Evolutionary conservation across 2,797 vertebrate species (phyloP), one percentile per base, ranked within the genome.

Genomic region (Sternarchorhynchus goeldii): DNA sequence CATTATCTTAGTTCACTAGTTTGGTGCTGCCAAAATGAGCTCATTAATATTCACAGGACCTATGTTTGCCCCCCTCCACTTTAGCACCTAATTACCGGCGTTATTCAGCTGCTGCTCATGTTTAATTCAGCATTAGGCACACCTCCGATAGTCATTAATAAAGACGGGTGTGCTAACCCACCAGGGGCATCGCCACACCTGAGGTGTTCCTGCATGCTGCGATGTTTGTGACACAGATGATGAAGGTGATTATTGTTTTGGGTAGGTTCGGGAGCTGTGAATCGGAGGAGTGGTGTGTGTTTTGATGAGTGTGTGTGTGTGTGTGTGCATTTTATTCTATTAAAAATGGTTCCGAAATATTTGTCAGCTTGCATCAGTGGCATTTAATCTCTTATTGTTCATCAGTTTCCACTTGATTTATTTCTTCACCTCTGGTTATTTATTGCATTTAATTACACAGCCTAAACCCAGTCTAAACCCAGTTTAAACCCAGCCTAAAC

Each of bases 331-430:
- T 90, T 85, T 88, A 88, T 82, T 88, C 78, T 79, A 82, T 84
- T 85, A 89, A 91, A 92, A 91, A 88, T 89, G 83, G 87, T 90
- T 90, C 92, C 93, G 91, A 92, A 93, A 92, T 93, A 93, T 93
- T 92, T 93, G 92, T 93, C 91, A 92, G 91, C 92, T 92, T 82
- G 89, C 89, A 91, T 93, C 93, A 91, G 88, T 93, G 92, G 90
- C 92, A 91, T 93, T 94, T 92, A 93, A 92, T 94, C 93, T 92
- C 91, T 91, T 85, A 89, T 92, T 94, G 92, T 93, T 93, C 91
- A 93, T 94, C 92, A 91, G 91, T 93, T 93, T 92, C 89, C 85
- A 86, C 92, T 90, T 92, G 92, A 93, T 94, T 93, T 93, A 92
- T 93, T 93, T 91, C 91, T 92, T 94, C 92, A 93, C 91, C 92